Evolutionary conservation across 2,888 invertebrate species (phyloP), one percentile per base, ranked within the genome.

Genomic region (Nemotelus pantherinus): DNA sequence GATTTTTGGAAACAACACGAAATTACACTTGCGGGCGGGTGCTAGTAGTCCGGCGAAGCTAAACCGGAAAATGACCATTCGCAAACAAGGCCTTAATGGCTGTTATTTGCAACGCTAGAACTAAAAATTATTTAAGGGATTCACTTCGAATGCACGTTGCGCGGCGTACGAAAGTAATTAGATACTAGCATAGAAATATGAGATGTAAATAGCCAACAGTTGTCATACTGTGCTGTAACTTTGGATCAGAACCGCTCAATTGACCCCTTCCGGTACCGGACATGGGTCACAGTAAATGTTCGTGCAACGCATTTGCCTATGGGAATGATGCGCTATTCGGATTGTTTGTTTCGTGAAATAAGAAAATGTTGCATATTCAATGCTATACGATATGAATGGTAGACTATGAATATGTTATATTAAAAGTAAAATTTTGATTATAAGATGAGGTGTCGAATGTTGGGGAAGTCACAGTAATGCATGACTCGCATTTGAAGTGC

Each of bases 231-330:
- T 50, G 39, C 39, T 74, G 64, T 39, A 67, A 39, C 64, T 45
- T 25, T 60, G 58, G 50, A n/a, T 45, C n/a, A 77, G 78, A 79
- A 77, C 77, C 78, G 78, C 79, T 81, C 80, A 82, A 82, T 82
- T 82, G 82, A 82, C 80, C 79, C 80, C 81, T 82, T 82, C 82
- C 82, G 82, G 82, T 82, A 80, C 82, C 82, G 82, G 82, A 82
- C 82, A 81, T 81, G 80, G 81, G 80, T 79, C 80, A 68, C 41
- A 72, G 58, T 48, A 25, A 7, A 65, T 78, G 48, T 63, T 41
- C 48, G 48, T 74, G 58, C 43, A 41, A 58, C 58, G 68, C 77
- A 68, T 45, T 7, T 44, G 48, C 2, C 6, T 76, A 55, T 9
- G 47, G 76, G 47, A 48, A 57, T 10, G 50, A 9, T 58, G 43